Evolutionary conservation across 1,140 invertebrate species (phyloP).

Genomic region (Drosophila nebulosa): DNA sequence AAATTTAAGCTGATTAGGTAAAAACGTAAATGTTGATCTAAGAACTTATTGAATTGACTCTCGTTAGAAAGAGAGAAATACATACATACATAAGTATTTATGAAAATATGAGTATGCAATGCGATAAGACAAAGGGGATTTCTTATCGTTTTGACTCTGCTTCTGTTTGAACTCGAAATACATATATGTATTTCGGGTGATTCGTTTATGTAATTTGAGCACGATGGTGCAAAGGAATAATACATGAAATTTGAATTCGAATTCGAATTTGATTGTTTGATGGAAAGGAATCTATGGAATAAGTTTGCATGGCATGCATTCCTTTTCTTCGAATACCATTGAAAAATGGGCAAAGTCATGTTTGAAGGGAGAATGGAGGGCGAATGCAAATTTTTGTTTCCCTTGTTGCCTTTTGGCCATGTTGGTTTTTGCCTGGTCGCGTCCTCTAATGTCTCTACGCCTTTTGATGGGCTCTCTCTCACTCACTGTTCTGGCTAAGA

Average conservation of each 20-base stretch:
- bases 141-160: not conserved
- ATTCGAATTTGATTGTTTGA: too few relatives aligned
- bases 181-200: not conserved
- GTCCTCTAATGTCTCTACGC: constrained; percentile 27
- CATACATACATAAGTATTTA: not conserved
- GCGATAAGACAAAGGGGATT: not conserved
- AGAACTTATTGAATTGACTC: not conserved
- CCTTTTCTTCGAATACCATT: too few relatives aligned
- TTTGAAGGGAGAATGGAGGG: not conserved
- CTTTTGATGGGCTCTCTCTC: constrained; percentile 14
- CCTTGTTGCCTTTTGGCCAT: not conserved
- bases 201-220: not conserved
- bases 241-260: too few relatives aligned
- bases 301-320: not conserved
- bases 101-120: not conserved
- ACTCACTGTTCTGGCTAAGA: constrained; percentile 4
- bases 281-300: not conserved
- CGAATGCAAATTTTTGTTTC: constrained; percentile 13
- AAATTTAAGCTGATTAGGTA: too few relatives aligned
- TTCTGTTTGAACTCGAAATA: not conserved
- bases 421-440: too few relatives aligned
- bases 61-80: not conserved
- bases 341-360: constrained; percentile 1
- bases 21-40: not conserved
- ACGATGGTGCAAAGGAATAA: not conserved